Base-by-base conservation (phyloP, 2,888 invertebrate species). In the Dendrolimus pini region DNA sequence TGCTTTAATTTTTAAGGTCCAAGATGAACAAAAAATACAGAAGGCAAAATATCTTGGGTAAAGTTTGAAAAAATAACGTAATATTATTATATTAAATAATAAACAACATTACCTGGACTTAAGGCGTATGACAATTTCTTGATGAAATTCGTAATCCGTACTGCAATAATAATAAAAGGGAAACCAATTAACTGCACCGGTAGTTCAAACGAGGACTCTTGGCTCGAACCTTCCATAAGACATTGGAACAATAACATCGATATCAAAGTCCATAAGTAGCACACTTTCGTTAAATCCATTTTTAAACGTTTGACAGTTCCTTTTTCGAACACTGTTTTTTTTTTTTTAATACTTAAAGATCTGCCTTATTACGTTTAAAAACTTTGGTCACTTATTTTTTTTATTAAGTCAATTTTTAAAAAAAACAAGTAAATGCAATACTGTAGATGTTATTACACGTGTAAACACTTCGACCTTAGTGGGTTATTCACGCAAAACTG, bases 161-260 rank as follows among this genome's bases (percentile, higher is more conserved):
- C 96, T 10, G 96, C 95, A 56, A 95, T 83, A 58, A 96, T 94
- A 69, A 96, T 96, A 62, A 96, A 93, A 6, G 96, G 96, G 77
- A 96, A 96, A 53, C 96, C 96, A 57, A 96, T 91, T 56, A 96
- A 84, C 77, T 96, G 96, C 13, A 96, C 95, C 6, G 96, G 96
- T 59, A 96, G 77, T 69, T 95, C 76, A 63, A 83, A 83, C 2
- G 75, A 70, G 7, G 77, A 60, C 59, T 83, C 70, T 62, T 85
- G 74, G 12, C 82, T 71, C 0, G 77, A 73, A 10, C 85, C 80
- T 69, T 85, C 82, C 73, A 76, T 75, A 30, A 81, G 59, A 64
- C 80, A 82, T 74, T 87, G 81, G 54, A 87, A 77, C 61, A 88
- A 63, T 58, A 89, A 60, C 57, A 88, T 66, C 41, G 79, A 77